phyloP scores from a whole-genome alignment of 2,888 invertebrate genomes.

The Erebia ligea region DNA sequence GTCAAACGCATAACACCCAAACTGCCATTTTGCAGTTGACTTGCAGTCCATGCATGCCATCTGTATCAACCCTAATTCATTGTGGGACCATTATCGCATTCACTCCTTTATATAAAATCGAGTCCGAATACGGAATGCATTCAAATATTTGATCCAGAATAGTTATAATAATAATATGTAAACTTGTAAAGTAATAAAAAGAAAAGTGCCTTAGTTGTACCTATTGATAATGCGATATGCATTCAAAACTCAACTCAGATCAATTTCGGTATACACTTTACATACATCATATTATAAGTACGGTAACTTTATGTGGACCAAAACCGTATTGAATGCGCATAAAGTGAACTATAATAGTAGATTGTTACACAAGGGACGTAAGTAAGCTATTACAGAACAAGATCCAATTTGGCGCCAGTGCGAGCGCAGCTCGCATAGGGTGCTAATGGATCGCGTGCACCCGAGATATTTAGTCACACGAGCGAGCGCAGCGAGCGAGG shows the following conservation, averaged over 20 bases:
- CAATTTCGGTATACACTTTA: not conserved
- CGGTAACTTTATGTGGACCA: not conserved
- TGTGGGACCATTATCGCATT: slow-evolving; percentile 38
- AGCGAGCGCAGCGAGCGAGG: no score
- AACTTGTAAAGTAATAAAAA: not conserved
- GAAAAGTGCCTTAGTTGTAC: no score
- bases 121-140: slow-evolving; percentile 13
- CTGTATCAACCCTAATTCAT: slow-evolving; percentile 45
- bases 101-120: slow-evolving; percentile 20
- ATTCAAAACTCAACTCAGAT: slow-evolving; percentile 11
- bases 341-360: slow-evolving; percentile 27
- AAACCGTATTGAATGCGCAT: slow-evolving; percentile 8
- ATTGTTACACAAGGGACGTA: no score
- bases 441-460: no score
- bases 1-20: not conserved
- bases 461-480: no score
- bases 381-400: no score
- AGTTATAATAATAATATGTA: not conserved
- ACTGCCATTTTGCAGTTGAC: not conserved
- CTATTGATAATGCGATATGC: not conserved
- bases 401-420: no score
- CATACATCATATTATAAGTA: not conserved
- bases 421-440: no score
- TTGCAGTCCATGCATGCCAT: not conserved
- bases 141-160: not conserved